A percentile compares a stretch with the other conserved stretches of the same genome.
These are phyloP conservation scores for Premnoplex brunnescens DNA, from an alignment of 2,797 vertebrate species.

Conservation along the genomic window DNA sequence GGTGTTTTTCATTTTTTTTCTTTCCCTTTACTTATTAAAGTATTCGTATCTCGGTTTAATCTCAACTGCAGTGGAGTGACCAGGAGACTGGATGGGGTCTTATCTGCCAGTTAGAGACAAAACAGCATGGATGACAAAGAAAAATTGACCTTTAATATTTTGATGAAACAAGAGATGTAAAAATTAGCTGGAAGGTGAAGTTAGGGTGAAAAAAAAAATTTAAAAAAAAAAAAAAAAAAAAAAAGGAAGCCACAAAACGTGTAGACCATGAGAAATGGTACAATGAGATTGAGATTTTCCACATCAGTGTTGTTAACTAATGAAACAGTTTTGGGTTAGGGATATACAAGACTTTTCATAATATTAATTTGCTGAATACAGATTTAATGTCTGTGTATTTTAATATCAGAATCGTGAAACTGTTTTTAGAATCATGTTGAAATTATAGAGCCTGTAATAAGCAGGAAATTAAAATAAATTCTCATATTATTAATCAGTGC, in stretches of 20 bases:
- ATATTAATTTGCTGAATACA: background rate
- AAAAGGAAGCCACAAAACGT: fast-evolving
- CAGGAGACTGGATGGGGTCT: background rate
- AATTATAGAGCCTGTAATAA: background rate
- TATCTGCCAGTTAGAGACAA: background rate
- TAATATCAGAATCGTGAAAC: background rate
- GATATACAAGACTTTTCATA: background rate
- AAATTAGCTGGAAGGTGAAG: background rate
- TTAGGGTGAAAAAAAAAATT: background rate
- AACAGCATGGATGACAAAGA: background rate
- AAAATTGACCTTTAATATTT: background rate
- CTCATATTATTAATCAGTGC: background rate
- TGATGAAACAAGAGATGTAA: background rate
- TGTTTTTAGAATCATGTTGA: background rate
- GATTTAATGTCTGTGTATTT: background rate
- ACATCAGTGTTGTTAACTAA: background rate
- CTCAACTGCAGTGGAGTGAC: background rate
- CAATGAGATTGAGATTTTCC: background rate
- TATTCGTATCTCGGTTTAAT: background rate
- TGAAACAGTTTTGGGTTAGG: background rate
- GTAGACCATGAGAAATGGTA: background rate
- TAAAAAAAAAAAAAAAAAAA: background rate
- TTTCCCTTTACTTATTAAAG: background rate
- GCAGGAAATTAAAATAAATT: background rate
- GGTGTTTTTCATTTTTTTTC: fast-evolving